Evolutionary conservation across 2,888 invertebrate species (phyloP), one percentile per base, ranked within the genome.

Genomic region (Tachina lurida): DNA sequence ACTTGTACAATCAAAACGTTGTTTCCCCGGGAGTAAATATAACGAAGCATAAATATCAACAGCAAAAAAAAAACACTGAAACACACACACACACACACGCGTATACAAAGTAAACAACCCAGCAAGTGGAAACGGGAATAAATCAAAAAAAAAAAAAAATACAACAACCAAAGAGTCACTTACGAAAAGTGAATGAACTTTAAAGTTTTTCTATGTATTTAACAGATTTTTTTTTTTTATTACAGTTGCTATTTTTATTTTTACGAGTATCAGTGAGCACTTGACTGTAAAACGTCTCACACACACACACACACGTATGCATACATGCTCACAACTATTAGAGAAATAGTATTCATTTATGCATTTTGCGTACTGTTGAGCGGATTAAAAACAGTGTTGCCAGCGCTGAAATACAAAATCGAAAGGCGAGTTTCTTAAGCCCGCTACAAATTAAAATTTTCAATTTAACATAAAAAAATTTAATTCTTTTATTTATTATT

Each of bases 121-220:
- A 74, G n/a, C 67, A 73, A 71, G 54, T 47, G 71, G 54, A 79
- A 63, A 71, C 47, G 10, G 52, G 12, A 71, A 58, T 31, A 45
- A 31, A 31, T 31, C n/a, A n/a, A n/a, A n/a, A 31, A 0, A 31
- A 19, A 15, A 58, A 19, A 71, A 10, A 60, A 10, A 0, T 10
- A 41, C 45, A 47, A 67, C 56, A 77, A 63, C 31, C 22, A 70
- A 75, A 62, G 62, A 75, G 75, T 81, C 75, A 70, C 62, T 75
- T 70, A 31, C 63, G n/a, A 54, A 75, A 75, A 70, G 81, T 70
- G 75, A 81, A 81, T 60, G 75, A 81, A 75, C 81, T 81, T 81
- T 81, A 70, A 70, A 81, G 75, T 81, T 81, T 74, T 75, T 71
- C 15, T 71, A 1, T 60, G 22, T 70, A 15, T 63, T n/a, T 47